These are phyloP conservation scores for Brienomyrus longianalis DNA, from an alignment of 2,113 vertebrate species.

Conservation along the genomic window DNA sequence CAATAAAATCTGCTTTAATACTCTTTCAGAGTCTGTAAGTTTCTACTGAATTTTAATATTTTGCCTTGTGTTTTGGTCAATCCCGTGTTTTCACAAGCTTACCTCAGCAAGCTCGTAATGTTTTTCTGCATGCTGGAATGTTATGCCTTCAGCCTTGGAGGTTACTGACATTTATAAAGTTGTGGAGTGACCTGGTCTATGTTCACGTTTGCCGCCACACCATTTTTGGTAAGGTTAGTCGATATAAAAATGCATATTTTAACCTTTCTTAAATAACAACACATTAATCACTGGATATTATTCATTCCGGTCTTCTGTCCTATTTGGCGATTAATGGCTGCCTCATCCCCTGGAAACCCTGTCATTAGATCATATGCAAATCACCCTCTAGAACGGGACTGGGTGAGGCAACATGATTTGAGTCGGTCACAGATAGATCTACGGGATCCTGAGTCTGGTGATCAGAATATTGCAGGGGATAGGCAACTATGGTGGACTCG, in stretches of 20 bases:
- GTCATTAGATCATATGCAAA: neutral
- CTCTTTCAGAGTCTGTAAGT: neutral
- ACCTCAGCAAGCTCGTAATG: neutral
- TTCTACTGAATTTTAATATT: neutral
- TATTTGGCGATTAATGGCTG: neutral
- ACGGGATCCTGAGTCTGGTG: neutral
- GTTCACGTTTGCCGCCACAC: neutral
- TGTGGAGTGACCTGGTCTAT: neutral
- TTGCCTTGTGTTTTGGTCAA: neutral
- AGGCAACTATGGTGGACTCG: neutral
- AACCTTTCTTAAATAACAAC: slow-evolving; percentile 5
- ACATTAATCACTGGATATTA: neutral
- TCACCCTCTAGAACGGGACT: neutral
- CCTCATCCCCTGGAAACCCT: neutral
- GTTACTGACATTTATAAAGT: neutral
- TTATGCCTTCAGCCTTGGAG: neutral
- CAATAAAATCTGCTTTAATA: neutral
- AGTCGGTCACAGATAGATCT: neutral
- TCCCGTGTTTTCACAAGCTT: neutral
- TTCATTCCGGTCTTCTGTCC: neutral
- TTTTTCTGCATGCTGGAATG: neutral
- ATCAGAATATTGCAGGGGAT: neutral
- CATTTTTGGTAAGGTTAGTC: neutral
- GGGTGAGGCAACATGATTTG: neutral
- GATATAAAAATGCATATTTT: slow-evolving; percentile 7